Percentiles rank a stretch among this genome's conserved stretches.
Conservation (phyloP, 2,888 invertebrate species). For the Caenorhabditis doughertyi region DNA sequence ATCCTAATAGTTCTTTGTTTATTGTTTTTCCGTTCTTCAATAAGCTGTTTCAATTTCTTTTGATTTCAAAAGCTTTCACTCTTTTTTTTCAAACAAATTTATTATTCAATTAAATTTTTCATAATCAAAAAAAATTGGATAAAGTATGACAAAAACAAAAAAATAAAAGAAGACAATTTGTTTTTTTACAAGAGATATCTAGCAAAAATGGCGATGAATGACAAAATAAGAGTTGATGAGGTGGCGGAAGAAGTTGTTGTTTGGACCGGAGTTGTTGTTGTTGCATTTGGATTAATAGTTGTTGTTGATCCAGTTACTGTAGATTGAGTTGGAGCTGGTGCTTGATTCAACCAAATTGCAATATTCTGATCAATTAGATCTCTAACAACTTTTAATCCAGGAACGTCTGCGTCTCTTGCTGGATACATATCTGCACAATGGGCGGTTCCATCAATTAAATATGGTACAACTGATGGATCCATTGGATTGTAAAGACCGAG, state of each 20-base stretch:
- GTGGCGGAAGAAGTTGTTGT: constrained; percentile 33
- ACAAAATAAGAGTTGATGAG: constrained; percentile 28
- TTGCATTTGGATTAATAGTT: neutral
- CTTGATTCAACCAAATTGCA: constrained; percentile 39
- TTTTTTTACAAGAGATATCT: constrained; percentile 35
- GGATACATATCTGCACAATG: constrained; percentile 78
- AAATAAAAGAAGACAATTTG: neutral
- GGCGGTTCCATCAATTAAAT: constrained; percentile 69
- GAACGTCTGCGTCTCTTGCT: constrained; percentile 61
- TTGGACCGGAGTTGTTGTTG: neutral
- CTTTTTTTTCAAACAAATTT: too few species aligned
- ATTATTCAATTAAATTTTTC: neutral
- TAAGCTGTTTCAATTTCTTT: too few species aligned
- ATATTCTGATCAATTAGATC: constrained; percentile 54
- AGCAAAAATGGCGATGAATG: constrained; percentile 25
- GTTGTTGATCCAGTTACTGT: constrained; percentile 8
- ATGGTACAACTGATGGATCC: constrained; percentile 46
- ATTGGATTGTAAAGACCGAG: constrained; percentile 54
- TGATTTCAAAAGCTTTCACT: too few species aligned
- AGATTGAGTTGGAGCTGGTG: neutral
- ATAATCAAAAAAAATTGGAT: neutral
- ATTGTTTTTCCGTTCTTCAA: too few species aligned
- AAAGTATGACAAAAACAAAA: neutral
- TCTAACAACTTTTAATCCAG: constrained; percentile 52
- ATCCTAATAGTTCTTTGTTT: too few species aligned